A percentile compares a stretch with the other conserved stretches of the same genome.
Evolutionary conservation across 2,113 vertebrate genomes (phyloP).

Genomic region (Entomyzon cyanotis): DNA sequence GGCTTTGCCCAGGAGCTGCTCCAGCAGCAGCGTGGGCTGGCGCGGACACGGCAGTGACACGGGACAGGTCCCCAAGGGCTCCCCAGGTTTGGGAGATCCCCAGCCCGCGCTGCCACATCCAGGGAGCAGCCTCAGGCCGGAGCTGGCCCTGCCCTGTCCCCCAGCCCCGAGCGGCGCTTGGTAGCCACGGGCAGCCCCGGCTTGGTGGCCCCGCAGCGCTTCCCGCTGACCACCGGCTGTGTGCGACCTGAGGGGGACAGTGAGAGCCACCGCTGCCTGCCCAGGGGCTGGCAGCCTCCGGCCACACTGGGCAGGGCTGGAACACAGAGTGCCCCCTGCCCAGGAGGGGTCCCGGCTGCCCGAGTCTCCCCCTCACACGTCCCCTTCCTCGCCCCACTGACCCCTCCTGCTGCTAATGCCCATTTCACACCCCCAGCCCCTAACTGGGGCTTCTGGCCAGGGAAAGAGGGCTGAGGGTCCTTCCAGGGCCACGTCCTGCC

Average conservation of each 20-base stretch:
- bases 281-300: background rate
- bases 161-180: background rate
- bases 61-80: background rate
- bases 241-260: background rate
- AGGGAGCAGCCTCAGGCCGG: background rate
- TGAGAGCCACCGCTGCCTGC: background rate
- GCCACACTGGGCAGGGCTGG: background rate
- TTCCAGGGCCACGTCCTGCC: background rate
- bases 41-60: rapidly evolving
- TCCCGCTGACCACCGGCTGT: rapidly evolving
- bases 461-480: background rate
- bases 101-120: rapidly evolving
- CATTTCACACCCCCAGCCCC: background rate
- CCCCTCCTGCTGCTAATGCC: background rate
- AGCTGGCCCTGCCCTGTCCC: background rate
- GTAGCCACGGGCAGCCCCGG: rapidly evolving
- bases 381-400: background rate
- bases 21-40: rapidly evolving
- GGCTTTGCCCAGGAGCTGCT: background rate
- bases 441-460: background rate
- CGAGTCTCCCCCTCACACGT: rapidly evolving
- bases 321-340: background rate
- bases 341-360: background rate
- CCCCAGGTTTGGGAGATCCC: rapidly evolving
- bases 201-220: background rate